These are phyloP conservation scores for Motacilla tschutschensis DNA, from an alignment of 2,113 vertebrate species.

Conservation along the genomic window DNA sequence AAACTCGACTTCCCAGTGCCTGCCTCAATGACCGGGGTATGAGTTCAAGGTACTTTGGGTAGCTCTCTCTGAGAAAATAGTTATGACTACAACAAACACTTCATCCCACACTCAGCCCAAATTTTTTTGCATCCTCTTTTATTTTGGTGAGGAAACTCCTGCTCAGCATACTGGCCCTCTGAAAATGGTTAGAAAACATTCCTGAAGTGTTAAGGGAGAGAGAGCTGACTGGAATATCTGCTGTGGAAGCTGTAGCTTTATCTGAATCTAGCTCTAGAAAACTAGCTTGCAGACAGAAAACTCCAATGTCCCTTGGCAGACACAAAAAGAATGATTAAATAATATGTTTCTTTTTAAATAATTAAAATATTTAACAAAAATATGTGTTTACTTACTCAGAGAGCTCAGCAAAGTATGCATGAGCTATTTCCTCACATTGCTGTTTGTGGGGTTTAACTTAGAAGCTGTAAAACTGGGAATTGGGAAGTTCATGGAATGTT, in stretches of 20 bases:
- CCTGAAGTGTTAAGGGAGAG: not conserved
- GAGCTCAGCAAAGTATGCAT: too few species aligned
- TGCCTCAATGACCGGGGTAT: not conserved
- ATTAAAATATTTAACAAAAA: not conserved
- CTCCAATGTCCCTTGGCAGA: not conserved
- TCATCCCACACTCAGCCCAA: not conserved
- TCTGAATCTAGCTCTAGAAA: not conserved
- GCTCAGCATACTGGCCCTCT: not conserved
- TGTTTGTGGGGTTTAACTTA: rapidly evolving
- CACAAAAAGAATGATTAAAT: not conserved
- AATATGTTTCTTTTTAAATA: not conserved
- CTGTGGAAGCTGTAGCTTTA: not conserved
- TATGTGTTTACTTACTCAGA: not conserved
- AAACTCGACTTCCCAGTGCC: not conserved
- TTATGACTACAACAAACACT: not conserved
- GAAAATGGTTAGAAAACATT: not conserved
- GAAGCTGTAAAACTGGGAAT: not conserved
- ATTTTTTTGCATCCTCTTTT: not conserved
- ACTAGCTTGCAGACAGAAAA: not conserved
- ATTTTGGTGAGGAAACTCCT: not conserved
- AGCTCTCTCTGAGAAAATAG: not conserved
- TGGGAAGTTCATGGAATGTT: not conserved
- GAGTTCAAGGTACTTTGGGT: not conserved
- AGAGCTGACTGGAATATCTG: not conserved
- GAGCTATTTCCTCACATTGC: not conserved